Conservation (phyloP, 2,888 invertebrate genomes). For the Sarcophaga caerulescens region DNA sequence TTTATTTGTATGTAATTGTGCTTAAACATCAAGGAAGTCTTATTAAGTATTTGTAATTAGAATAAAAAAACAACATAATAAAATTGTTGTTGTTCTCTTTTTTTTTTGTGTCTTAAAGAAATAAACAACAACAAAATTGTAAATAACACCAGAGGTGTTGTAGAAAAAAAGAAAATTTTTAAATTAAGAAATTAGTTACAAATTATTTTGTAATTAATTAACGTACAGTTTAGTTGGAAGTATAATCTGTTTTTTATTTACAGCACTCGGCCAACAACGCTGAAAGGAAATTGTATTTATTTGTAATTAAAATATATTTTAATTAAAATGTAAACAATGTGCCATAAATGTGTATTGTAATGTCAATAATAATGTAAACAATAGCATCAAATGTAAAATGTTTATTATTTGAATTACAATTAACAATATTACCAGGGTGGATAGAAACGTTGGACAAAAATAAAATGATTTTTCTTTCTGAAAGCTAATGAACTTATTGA, state of each 20-base stretch:
- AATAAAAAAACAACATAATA: not conserved
- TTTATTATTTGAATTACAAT: not conserved
- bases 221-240: no score
- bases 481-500: no score
- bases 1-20: not conserved
- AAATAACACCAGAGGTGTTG: no score
- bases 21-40: not conserved
- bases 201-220: no score
- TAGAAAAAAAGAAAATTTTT: no score
- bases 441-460: no score
- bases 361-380: not conserved
- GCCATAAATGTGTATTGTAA: not conserved
- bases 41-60: not conserved
- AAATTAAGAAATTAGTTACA: no score
- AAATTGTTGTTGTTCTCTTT: no score
- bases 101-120: no score
- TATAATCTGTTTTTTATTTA: not conserved
- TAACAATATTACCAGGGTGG: not conserved
- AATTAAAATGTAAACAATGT: not conserved
- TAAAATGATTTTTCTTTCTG: no score
- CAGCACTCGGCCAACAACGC: not conserved
- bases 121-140: no score
- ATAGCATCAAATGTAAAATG: not conserved
- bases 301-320: slow-evolving; percentile 16
- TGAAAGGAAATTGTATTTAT: not conserved